Evolutionary conservation across 2,113 vertebrate species (phyloP).

Genomic region (Ptilonorhynchus violaceus): DNA sequence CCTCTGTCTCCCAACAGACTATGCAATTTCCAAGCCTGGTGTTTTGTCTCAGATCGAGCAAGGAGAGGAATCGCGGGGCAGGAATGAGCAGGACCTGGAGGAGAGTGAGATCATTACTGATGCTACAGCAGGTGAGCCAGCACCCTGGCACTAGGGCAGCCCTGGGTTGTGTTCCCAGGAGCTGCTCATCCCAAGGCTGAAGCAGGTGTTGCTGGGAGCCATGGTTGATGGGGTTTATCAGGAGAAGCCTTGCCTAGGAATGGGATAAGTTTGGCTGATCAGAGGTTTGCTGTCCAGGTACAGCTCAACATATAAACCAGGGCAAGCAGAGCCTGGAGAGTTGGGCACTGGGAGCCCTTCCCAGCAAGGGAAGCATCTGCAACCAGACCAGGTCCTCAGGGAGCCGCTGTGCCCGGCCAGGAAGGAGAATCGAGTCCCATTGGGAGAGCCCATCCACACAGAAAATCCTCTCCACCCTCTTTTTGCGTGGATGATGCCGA

Average conservation of each 20-base stretch:
- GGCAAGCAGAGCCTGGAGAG: background rate
- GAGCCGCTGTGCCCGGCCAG: fast-evolving
- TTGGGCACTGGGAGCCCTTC: background rate
- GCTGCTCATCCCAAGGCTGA: background rate
- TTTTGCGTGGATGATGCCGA: background rate
- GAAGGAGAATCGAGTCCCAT: fast-evolving
- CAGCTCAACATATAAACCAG: background rate
- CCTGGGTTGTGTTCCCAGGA: background rate
- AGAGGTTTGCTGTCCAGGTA: background rate
- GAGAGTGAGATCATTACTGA: slow-evolving; percentile 70
- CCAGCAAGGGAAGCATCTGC: background rate
- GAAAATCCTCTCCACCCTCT: background rate
- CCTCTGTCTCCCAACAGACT: slow-evolving; percentile 65
- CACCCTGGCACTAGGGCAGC: background rate
- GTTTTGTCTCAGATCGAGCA: slow-evolving; percentile 76
- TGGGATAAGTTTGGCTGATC: background rate
- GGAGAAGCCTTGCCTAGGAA: background rate
- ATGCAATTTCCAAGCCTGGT: slow-evolving; percentile 79
- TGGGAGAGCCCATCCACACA: background rate
- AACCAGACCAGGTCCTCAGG: background rate
- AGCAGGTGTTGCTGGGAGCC: background rate
- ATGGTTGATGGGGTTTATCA: background rate
- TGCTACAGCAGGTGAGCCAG: slow-evolving; percentile 70
- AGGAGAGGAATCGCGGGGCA: slow-evolving; percentile 35
- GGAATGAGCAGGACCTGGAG: slow-evolving; percentile 72